Base-by-base conservation (phyloP, 2,888 invertebrate species). In the Pseudococcus longispinus region DNA sequence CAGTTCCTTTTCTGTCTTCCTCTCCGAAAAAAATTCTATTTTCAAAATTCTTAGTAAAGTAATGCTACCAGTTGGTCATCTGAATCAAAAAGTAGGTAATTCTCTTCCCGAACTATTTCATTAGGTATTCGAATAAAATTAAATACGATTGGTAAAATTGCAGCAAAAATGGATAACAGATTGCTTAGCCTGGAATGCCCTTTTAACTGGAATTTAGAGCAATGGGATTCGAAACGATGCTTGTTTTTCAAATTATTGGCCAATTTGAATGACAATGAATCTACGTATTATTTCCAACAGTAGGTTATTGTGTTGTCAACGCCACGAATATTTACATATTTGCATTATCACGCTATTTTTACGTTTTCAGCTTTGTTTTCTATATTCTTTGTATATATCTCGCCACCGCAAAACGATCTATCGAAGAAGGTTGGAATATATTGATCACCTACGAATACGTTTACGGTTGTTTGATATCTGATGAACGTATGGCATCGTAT, bases 391-490 rank as follows among this genome's bases (percentile, higher is more conserved):
- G 83, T 26, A 83, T 83, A 4, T 83, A 83, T 15, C 23, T 83
- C 3, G 83, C 83, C 0, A 83, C 83, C 29, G 83, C 83, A 2
- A 83, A 83, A 55, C 26, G 83, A n/a, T 51, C 83, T 3, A 55
- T 83, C 32, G 83, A 83, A 55, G 83, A 83, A 83, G 83, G 83
- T 3, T 83, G 83, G 83, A 83, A 83, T 15, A 83, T 83, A 55
- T 32, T 83, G n/a, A 32, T 55, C n/a, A 83, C 55, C 55, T 83
- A 83, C 29, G 83, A 83, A 83, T 83, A 83, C 55, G 51, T 83
- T 29, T 83, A 55, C 18, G 83, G 83, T 8, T 83, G 83, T 55
- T 55, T 83, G 13, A 83, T 83, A 26, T 51, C 83, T 0, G 83
- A 83, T 20, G 83, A 83, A 29, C 83, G 55, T 15, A 83, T 83